These are phyloP conservation scores for Microtus richardsoni DNA, from an alignment of 2,113 vertebrate species.

Conservation along the genomic window DNA sequence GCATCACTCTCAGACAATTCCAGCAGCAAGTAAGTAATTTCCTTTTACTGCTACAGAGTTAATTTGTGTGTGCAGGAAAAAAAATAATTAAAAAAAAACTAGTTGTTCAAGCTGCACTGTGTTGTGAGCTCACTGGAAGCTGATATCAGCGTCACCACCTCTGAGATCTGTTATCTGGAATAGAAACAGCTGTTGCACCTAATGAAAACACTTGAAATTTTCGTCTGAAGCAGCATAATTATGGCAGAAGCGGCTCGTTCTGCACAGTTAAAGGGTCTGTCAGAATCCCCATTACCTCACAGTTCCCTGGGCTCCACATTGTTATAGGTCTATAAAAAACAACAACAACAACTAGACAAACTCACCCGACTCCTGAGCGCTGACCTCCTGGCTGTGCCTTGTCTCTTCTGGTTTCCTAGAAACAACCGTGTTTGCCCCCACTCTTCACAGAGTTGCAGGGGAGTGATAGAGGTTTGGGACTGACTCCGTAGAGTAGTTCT, in stretches of 20 bases:
- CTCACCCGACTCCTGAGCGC: conserved; percentile 66
- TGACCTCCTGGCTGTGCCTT: conserved; percentile 65
- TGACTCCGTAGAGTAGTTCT: conserved; percentile 46
- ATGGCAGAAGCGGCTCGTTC: conserved; percentile 79
- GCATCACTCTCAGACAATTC: conserved; percentile 75
- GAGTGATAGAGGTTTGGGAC: not conserved
- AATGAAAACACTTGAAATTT: conserved; percentile 85
- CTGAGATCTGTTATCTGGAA: conserved; percentile 83
- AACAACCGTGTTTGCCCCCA: too few species aligned
- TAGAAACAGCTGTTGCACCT: conserved; percentile 88
- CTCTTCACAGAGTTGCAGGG: not conserved
- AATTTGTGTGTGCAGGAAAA: conserved; percentile 80
- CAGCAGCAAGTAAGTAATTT: conserved; percentile 84
- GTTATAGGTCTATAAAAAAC: conserved; percentile 75
- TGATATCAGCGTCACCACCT: conserved; percentile 80
- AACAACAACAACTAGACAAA: not conserved
- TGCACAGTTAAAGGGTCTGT: conserved; percentile 80
- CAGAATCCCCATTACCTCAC: conserved; percentile 78
- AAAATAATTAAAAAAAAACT: conserved; percentile 72
- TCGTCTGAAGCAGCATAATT: conserved; percentile 84
- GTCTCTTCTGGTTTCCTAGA: conserved; percentile 51
- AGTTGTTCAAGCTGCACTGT: conserved; percentile 81
- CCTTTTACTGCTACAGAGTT: conserved; percentile 84
- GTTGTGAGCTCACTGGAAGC: conserved; percentile 79
- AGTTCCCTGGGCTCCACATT: conserved; percentile 68